Evolutionary conservation across 2,797 vertebrate genomes (phyloP).

Genomic region (Notolepis coatsorum): DNA sequence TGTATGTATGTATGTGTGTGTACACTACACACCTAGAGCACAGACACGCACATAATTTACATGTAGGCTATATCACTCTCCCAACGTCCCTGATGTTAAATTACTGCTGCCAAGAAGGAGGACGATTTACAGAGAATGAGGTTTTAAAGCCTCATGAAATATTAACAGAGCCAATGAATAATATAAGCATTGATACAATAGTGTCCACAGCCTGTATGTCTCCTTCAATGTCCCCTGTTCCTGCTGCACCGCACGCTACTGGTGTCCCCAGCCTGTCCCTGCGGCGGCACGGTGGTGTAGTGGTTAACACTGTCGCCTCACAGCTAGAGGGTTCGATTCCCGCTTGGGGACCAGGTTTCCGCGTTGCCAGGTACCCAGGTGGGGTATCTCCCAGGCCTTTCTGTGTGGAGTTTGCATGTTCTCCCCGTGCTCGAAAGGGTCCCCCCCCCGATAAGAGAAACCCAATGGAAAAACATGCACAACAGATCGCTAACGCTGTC

Average conservation of each 20-base stretch:
- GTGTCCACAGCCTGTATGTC: slow-evolving; percentile 51
- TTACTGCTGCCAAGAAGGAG: slow-evolving; percentile 66
- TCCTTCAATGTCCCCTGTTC: not conserved
- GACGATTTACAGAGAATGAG: slow-evolving; percentile 76
- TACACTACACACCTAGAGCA: slow-evolving; percentile 18
- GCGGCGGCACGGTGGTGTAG: too few species aligned
- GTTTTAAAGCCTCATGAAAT: slow-evolving; percentile 73
- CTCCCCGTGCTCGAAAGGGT: too few species aligned
- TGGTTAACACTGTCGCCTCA: too few species aligned
- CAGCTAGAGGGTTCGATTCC: too few species aligned
- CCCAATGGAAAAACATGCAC: too few species aligned
- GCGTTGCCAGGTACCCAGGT: too few species aligned
- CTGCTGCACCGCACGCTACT: not conserved
- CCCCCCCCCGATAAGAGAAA: too few species aligned
- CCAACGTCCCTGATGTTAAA: slow-evolving; percentile 64
- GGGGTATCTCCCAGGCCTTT: too few species aligned
- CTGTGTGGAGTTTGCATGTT: too few species aligned
- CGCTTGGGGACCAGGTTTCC: too few species aligned
- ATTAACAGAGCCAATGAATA: slow-evolving; percentile 75
- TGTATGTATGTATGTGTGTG: not conserved
- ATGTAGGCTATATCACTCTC: slow-evolving; percentile 19
- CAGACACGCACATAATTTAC: not conserved
- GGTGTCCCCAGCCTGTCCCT: too few species aligned
- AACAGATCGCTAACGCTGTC: too few species aligned
- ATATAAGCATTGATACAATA: slow-evolving; percentile 61